Base-by-base conservation (phyloP, 1,140 invertebrate genomes). In the Ylistrum balloti region DNA sequence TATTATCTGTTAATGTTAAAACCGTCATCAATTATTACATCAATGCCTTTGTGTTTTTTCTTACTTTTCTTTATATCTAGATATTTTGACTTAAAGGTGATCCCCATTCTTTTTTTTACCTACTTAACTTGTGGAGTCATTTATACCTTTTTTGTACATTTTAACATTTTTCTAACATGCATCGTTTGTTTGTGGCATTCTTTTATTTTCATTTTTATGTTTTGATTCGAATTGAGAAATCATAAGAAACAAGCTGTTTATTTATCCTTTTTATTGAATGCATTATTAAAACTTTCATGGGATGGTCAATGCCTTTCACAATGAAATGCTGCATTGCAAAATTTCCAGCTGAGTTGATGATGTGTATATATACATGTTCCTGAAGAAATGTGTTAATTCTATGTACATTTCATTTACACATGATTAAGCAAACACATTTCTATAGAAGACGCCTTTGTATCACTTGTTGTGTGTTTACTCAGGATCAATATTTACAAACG, bases 301-400 rank as follows among this genome's bases (percentile, higher is more conserved):
- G 41, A 74, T 5, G 9, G 22, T n/a, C 9, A 74, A 22, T 2
- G 5, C 56, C n/a, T 74, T 74, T 74, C 56, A 74, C 5, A 28
- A 74, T 74, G n/a, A 74, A 5, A 28, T 74, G 56, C n/a, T 74
- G 56, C 28, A n/a, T 74, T 74, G 56, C 56, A n/a, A 74, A 74
- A 74, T 74, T n/a, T 74, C 56, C 56, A 28, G n/a, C 56, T 74
- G 22, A 74, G 56, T 28, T 28, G 56, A 45, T 5, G 5, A 9
- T 28, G 13, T 74, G 28, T 74, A 74, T 11, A 74, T 11, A 74
- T n/a, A 74, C 28, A n/a, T 74, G 0, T 74, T 28, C 28, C 22
- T n/a, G n/a, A 28, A 74, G 22, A 45, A 0, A 45, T 45, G 17
- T 74, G 7, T 74, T 74, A 74, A 74, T 74, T 74, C 56, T 74